These are phyloP conservation scores for Trachemys scripta DNA, from an alignment of 2,113 vertebrate genomes.

Conservation along the genomic window DNA sequence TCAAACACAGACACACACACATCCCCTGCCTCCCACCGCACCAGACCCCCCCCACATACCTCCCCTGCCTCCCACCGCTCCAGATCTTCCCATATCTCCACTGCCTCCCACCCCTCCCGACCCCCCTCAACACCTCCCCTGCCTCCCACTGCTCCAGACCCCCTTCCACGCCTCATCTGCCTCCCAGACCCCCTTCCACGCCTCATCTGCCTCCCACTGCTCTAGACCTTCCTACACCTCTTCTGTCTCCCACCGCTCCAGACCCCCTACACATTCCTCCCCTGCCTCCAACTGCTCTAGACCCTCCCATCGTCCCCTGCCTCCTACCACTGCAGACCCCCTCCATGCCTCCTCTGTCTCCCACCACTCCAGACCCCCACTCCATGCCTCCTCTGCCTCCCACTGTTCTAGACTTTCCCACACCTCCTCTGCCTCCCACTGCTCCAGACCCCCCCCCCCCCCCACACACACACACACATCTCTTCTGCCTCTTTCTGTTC, in stretches of 20 bases:
- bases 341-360: neutral
- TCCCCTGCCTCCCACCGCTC: neutral
- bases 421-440: neutral
- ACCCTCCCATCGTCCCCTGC: neutral
- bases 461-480: neutral
- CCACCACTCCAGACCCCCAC: too few relatives aligned
- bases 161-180: neutral
- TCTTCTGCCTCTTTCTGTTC: neutral
- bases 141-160: neutral
- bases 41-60: fast-evolving
- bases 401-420: neutral
- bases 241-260: neutral
- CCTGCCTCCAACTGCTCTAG: neutral
- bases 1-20: neutral
- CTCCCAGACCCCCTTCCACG: too few relatives aligned
- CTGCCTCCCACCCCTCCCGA: neutral
- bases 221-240: neutral
- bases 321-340: neutral
- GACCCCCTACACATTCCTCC: neutral
- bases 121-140: too few relatives aligned
- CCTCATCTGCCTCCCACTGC: too few relatives aligned
- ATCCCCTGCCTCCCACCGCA: neutral
- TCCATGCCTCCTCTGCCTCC: too few relatives aligned
- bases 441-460: too few relatives aligned
- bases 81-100: neutral